Percentiles rank a stretch among this genome's conserved stretches.
Evolutionary conservation across 2,113 vertebrate species (phyloP).

Genomic region (Oriolus oriolus): DNA sequence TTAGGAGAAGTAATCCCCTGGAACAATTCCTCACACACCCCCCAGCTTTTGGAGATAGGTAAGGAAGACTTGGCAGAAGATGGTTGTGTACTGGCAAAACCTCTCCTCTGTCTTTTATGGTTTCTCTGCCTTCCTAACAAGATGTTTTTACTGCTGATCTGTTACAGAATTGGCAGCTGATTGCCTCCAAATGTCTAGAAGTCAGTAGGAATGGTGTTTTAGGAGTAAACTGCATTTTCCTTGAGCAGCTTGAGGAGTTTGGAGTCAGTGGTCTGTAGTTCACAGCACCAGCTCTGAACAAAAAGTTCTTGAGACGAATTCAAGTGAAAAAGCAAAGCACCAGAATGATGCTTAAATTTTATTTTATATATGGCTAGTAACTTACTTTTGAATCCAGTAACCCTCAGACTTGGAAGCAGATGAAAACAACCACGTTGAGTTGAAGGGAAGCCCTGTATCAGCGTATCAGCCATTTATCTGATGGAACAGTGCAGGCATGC

Average conservation of each 20-base stretch:
- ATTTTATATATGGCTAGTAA: background rate
- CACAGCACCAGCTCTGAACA: background rate
- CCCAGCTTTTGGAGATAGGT: background rate
- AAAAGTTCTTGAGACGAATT: conserved; percentile 32
- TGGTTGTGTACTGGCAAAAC: conserved; percentile 18
- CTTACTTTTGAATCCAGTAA: background rate
- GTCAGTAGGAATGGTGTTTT: conserved; percentile 34
- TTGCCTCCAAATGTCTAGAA: conserved; percentile 50
- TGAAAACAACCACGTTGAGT: background rate
- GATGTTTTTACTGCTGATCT: conserved; percentile 54
- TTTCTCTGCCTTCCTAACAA: conserved; percentile 53
- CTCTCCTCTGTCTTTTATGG: conserved; percentile 6
- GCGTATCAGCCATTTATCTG: background rate
- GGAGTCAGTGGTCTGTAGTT: background rate
- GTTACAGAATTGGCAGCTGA: conserved; percentile 47
- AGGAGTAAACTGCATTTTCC: conserved; percentile 32
- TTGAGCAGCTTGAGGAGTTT: conserved; percentile 35
- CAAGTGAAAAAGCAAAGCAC: background rate
- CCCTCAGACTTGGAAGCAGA: background rate
- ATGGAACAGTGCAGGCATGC: background rate
- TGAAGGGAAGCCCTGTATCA: conserved; percentile 7
- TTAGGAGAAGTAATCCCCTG: background rate
- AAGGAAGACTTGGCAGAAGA: conserved; percentile 47
- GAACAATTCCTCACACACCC: background rate
- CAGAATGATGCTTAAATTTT: background rate